These are phyloP conservation scores for Cyrtonyx montezumae DNA, from an alignment of 2,113 vertebrate species.

Conservation along the genomic window DNA sequence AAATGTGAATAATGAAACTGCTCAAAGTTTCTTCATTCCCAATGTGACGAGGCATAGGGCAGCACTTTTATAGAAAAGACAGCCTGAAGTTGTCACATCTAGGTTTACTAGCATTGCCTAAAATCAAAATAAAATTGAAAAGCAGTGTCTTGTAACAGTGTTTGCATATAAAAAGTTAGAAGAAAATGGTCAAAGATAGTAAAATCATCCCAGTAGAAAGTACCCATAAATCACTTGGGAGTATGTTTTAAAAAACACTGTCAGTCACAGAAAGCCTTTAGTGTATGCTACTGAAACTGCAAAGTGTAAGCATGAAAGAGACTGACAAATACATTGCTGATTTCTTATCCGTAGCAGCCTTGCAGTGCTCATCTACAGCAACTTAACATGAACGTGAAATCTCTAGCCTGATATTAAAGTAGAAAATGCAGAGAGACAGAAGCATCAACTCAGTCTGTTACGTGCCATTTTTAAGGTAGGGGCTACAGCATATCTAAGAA, in stretches of 20 bases:
- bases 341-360: conserved; percentile 50
- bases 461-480: conserved; percentile 30
- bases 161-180: background rate
- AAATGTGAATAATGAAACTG: background rate
- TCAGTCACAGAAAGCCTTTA: conserved; percentile 41
- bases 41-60: background rate
- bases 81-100: background rate
- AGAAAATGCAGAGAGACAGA: conserved; percentile 44
- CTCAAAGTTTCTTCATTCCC: background rate
- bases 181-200: background rate
- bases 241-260: conserved; percentile 10
- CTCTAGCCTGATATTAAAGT: conserved; percentile 31
- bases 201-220: background rate
- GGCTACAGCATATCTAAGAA: conserved; percentile 36
- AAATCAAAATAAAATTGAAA: background rate
- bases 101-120: background rate
- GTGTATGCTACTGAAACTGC: background rate
- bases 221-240: conserved; percentile 31
- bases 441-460: conserved; percentile 3
- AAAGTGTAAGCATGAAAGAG: conserved; percentile 30
- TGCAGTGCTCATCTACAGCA: background rate
- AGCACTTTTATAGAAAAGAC: background rate
- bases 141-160: background rate
- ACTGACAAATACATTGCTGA: conserved; percentile 58
- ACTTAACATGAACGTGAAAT: conserved; percentile 37